Evolutionary conservation across 2,113 vertebrate species (phyloP), one percentile per base, ranked within the genome.

Genomic region (Bombycilla garrulus): DNA sequence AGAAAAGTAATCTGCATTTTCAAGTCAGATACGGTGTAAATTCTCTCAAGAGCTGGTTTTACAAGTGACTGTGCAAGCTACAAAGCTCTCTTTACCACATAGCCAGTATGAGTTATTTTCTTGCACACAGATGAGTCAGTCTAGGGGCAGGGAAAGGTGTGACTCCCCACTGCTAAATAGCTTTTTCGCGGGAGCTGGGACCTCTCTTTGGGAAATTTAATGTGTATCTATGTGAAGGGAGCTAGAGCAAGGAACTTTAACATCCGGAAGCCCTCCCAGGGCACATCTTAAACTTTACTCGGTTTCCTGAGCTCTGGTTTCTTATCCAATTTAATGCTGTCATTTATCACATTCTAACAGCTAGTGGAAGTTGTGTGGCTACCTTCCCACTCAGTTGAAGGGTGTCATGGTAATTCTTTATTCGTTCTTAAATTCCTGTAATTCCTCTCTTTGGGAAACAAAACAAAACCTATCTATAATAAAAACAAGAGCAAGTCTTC

Each of bases 401-500:
- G 36, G 36, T 80, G 72, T 80, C 26, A 23, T 53, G 57, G 40
- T 80, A 54, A 36, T 61, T 58, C 38, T 81, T 54, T 66, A 94
- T 69, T 88, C 36, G 88, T 26, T 80, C 45, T 73, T 66, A 35
- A 64, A 73, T 93, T 92, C 31, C 67, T 73, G 3, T 47, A 58
- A 80, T 82, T 82, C 56, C 28, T 92, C 7, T 80, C 31, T 36
- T 48, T 70, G 47, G 79, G 79, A 85, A 89, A 76, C 7, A 71
- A 88, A 95, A 31, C 72, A 17, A 80, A 89, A 69, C 53, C 25
- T 80, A 80, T 88, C 81, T 90, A 7, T 40, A 81, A 62, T 40
- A 86, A 93, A 94, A 96, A 88, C 76, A 95, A 88, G 60, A 90
- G 36, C 65, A 56, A 73, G 28, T 92, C 33, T 84, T 77, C 70